Evolutionary conservation across 2,797 vertebrate species (phyloP).

Genomic region (Pangasius sanitwongsei): DNA sequence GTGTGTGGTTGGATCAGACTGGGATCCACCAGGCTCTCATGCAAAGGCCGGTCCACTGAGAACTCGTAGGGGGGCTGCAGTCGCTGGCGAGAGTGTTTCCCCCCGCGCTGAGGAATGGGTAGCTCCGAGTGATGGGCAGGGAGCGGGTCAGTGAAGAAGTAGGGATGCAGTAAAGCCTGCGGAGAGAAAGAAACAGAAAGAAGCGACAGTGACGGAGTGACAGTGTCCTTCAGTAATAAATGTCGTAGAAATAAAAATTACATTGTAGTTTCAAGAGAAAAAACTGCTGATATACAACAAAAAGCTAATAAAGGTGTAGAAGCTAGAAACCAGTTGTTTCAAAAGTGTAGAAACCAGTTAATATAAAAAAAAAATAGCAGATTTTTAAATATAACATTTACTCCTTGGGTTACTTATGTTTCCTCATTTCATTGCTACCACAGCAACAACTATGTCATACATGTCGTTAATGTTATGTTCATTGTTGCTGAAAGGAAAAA

Average conservation of each 20-base stretch:
- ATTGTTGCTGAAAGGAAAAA: background rate
- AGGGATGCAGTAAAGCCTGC: slow-evolving; percentile 86
- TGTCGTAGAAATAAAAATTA: background rate
- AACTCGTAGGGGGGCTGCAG: slow-evolving; percentile 80
- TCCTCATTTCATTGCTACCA: background rate
- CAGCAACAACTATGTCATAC: background rate
- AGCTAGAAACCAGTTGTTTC: background rate
- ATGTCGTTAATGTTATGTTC: background rate
- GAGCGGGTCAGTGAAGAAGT: slow-evolving; percentile 85
- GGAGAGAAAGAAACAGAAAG: background rate
- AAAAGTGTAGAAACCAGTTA: too few species aligned
- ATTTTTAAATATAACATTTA: background rate
- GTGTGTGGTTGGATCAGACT: slow-evolving; percentile 68
- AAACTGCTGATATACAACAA: background rate
- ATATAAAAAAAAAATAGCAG: background rate
- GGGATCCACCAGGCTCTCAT: slow-evolving; percentile 79
- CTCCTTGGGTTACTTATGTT: background rate
- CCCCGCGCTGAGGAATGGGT: slow-evolving; percentile 81
- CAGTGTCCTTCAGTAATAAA: background rate
- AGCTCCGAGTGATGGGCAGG: slow-evolving; percentile 89
- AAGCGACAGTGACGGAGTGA: background rate
- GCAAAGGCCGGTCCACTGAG: slow-evolving; percentile 78
- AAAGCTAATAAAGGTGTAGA: background rate
- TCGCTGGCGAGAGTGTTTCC: slow-evolving; percentile 71
- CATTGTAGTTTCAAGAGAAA: background rate